Evolutionary conservation across 2,888 invertebrate species (phyloP).

Genomic region (Pristionchus japonicus): DNA sequence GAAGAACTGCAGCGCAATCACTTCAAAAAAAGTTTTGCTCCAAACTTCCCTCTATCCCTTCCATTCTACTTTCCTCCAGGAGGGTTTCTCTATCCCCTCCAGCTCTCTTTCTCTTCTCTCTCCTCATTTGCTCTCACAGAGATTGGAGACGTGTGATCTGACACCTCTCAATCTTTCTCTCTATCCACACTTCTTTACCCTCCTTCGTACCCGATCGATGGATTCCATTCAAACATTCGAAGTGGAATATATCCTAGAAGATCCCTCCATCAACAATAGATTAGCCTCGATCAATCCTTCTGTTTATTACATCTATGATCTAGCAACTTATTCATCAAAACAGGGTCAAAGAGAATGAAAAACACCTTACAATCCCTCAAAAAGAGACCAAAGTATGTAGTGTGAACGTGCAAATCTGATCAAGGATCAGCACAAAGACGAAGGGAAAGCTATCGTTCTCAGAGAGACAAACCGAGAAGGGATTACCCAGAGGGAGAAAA

Average conservation of each 20-base stretch:
- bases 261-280: not conserved
- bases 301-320: not conserved
- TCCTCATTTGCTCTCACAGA: constrained; percentile 10
- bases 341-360: not conserved
- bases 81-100: not conserved
- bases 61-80: not conserved
- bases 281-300: not conserved
- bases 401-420: not conserved
- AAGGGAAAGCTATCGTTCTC: not conserved
- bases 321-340: not conserved
- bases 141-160: not conserved
- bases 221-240: not conserved
- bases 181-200: not conserved
- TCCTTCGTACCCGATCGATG: not conserved
- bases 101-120: not conserved
- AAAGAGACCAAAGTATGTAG: not conserved
- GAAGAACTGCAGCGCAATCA: not conserved
- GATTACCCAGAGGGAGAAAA: not conserved
- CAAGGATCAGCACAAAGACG: not conserved
- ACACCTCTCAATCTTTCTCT: constrained; percentile 20
- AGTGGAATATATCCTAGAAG: not conserved
- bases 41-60: not conserved
- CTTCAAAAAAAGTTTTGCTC: not conserved
- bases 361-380: not conserved
- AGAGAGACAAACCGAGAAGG: not conserved